These are phyloP conservation scores for Proctacanthus coquilletti DNA, from an alignment of 1,140 invertebrate species.

Conservation along the genomic window DNA sequence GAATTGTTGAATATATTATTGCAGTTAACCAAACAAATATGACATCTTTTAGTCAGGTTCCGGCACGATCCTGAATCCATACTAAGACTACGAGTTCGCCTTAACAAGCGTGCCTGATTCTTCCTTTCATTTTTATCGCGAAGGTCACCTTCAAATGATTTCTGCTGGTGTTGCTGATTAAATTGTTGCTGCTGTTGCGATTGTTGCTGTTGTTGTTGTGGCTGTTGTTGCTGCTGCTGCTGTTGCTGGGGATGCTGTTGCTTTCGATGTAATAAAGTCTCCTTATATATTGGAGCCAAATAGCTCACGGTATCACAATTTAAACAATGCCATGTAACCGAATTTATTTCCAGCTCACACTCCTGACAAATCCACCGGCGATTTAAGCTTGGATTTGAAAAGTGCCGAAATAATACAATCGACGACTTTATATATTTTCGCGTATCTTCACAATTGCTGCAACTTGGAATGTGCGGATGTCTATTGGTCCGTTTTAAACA, in stretches of 20 bases:
- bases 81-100: conserved; percentile 24
- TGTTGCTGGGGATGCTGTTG: background rate
- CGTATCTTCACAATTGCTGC: conserved; percentile 25
- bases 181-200: conserved; percentile 8
- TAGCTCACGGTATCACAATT: conserved; percentile 28
- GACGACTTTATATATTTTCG: conserved; percentile 26
- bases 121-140: conserved; percentile 4
- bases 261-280: conserved; percentile 9
- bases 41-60: conserved; percentile 14
- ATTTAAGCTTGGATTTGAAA: conserved; percentile 26
- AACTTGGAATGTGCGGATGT: conserved; percentile 23
- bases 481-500: conserved; percentile 24
- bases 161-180: conserved; percentile 15
- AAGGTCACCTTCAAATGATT: conserved; percentile 7
- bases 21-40: conserved; percentile 26
- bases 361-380: conserved; percentile 24
- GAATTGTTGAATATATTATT: conserved; percentile 25
- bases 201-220: conserved; percentile 7
- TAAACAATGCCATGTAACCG: conserved; percentile 29
- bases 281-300: conserved; percentile 29
- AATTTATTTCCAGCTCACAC: conserved; percentile 25
- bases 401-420: conserved; percentile 25
- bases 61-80: conserved; percentile 17
- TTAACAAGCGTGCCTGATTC: conserved; percentile 9
- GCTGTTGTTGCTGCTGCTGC: conserved; percentile 7